Base-by-base conservation (phyloP, 1,140 invertebrate genomes). In the Drosophila kikkawai region DNA sequence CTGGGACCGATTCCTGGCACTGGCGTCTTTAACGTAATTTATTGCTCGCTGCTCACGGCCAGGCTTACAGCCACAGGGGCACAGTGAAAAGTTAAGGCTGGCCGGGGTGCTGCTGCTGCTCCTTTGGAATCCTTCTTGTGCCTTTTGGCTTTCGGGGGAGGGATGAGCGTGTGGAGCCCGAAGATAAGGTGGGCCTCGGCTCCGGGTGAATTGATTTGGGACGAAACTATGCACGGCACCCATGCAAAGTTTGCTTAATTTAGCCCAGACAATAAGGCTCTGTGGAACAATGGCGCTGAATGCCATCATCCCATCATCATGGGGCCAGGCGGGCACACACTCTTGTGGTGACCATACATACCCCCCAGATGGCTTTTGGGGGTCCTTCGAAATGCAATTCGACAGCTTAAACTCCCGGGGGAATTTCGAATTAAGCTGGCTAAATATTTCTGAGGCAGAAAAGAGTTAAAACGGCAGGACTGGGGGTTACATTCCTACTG, bases 21-120 rank as follows among this genome's bases (percentile, higher is more conserved):
- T 87, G 84, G 84, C 84, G 84, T 87, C 84, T 87, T 87, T 87
- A 87, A 84, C 66, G 84, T 87, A 79, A 87, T 87, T 87, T 87
- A 87, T 87, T 87, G 84, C 84, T 55, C 42, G 26, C 45, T 68
- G 75, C 80, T 59, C 65, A 22, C 11, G 29, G 64, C 59, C 42
- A 56, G 78, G 77, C 66, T 48, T 39, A 63, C 11, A 29, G 60
- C 63, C 81, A 85, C n/a, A n/a, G 50, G 57, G 32, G 50, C 34
- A 39, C 22, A 79, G 80, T 75, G 80, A 84, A 87, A 87, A 84
- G 84, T 87, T 87, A 79, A 87, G 79, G 66, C 77, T 80, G 48
- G 26, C 63, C 47, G 45, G 56, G 55, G 37, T 65, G 58, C 37
- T 57, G 19, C 66, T 58, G 48, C 44, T 50, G 68, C 44, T 75